Conservation (phyloP, 2,797 vertebrate genomes). For the Xyrichtys novacula region DNA sequence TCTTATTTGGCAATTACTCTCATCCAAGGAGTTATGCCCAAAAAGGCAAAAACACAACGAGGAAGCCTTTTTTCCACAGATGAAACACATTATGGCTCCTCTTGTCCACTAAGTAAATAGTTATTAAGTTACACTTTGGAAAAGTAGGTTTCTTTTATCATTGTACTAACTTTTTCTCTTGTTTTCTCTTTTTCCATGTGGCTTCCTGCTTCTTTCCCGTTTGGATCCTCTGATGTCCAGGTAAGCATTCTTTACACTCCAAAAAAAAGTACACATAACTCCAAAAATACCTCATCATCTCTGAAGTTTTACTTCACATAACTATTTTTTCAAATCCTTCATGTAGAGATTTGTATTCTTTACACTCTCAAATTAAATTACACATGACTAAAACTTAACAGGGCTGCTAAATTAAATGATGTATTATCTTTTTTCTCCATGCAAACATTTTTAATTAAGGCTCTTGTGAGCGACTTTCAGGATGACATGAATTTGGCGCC, state of each 20-base stretch:
- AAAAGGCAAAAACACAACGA: conserved; percentile 52
- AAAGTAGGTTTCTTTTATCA: conserved; percentile 39
- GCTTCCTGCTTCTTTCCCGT: conserved; percentile 37
- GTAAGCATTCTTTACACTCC: conserved; percentile 68
- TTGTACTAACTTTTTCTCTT: conserved; percentile 49
- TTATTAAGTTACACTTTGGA: conserved; percentile 19
- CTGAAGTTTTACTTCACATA: not conserved
- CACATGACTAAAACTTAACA: no score
- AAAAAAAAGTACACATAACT: not conserved
- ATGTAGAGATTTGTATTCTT: no score
- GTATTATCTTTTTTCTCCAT: no score
- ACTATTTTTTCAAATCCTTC: not conserved
- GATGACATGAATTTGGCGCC: no score
- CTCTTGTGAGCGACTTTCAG: no score
- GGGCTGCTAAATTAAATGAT: no score
- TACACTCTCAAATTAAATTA: no score
- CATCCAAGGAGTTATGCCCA: conserved; percentile 59
- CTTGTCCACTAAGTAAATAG: conserved; percentile 30
- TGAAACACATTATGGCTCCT: conserved; percentile 62
- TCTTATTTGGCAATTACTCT: conserved; percentile 71
- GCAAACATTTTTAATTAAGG: no score
- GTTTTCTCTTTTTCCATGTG: conserved; percentile 62
- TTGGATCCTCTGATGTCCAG: conserved; percentile 65
- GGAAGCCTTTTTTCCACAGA: conserved; percentile 59
- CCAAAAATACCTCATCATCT: not conserved